Base-by-base conservation (phyloP, 1,140 invertebrate species). In the Danaus plexippus region DNA sequence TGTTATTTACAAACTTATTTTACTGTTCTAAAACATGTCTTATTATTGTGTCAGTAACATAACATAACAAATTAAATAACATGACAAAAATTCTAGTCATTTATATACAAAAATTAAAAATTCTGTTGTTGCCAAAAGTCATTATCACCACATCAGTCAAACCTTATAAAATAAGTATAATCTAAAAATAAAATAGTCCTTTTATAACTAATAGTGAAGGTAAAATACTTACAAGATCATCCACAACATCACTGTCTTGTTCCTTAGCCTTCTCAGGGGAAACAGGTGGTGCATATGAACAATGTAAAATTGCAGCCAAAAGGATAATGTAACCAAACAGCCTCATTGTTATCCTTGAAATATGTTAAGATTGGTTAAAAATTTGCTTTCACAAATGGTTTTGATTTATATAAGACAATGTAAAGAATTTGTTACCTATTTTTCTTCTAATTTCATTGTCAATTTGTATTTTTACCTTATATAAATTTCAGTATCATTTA, bases 201-300 rank as follows among this genome's bases (percentile, higher is more conserved):
- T 3, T 32, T 32, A 32, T 32, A 32, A 22, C 18, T 22, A 52
- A 41, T 22, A 43, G 9, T 18, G 48, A 54, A 10, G 49, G 11
- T 62, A 47, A 49, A 50, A 60, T 47, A 63, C 62, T 77, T 74
- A 87, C 84, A 69, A 87, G 61, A 60, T 87, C 75, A 64, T 85
- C 79, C 64, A 78, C 80, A 10, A 79, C 69, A 54, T 85, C 80
- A 61, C 70, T 81, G 13, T 82, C 81, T 40, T 81, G 63, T 54
- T 87, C 79, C 45, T 74, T 75, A 32, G 22, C 2, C 9, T 85
- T 86, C 9, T 87, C 84, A 41, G 72, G 77, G 11, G 67, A 70
- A 0, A 87, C 85, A 12, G 87, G 87, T 9, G 85, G 87, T 43
- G 87, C 87, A 74, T 73, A 85, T 9, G 77, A 77, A 43, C 75